phyloP scores from a whole-genome alignment of 1,140 invertebrate species.

The Ericerus pela region DNA sequence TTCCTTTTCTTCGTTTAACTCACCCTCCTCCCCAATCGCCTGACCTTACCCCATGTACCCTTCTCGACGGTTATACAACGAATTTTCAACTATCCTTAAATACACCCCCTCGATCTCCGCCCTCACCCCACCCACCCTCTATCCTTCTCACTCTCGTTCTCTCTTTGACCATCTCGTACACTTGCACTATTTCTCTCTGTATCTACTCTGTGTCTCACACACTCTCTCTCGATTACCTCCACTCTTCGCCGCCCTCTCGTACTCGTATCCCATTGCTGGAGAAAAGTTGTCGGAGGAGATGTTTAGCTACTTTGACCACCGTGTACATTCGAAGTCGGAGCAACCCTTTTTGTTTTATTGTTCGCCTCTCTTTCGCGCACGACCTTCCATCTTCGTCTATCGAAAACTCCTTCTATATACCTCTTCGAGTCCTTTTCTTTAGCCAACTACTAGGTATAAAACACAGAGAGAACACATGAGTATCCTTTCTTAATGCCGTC shows the following conservation, averaged over 20 bases:
- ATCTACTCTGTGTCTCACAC: too few species aligned
- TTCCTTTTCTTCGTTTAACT: conserved; percentile 13
- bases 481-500: conserved; percentile 11
- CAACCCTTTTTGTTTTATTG: conserved; percentile 12
- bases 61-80: not conserved
- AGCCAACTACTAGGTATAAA: conserved; percentile 2
- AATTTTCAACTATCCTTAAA: conserved; percentile 11
- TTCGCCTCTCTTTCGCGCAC: not conserved
- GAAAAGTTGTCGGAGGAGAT: conserved; percentile 13
- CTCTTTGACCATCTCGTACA: too few species aligned
- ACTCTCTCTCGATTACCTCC: too few species aligned
- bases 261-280: conserved; percentile 16
- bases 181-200: too few species aligned
- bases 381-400: not conserved
- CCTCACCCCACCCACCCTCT: not conserved
- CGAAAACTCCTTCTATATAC: conserved; percentile 10
- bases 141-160: not conserved
- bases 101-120: not conserved
- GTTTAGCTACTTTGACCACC: conserved; percentile 10
- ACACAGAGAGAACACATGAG: conserved; percentile 9
- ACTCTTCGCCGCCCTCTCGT: conserved; percentile 5
- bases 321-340: conserved; percentile 5
- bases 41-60: not conserved
- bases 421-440: conserved; percentile 9
- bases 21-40: conserved; percentile 11